Percentiles rank a stretch among this genome's conserved stretches.
phyloP scores from a whole-genome alignment of 1,140 invertebrate genomes.

The Drosophila athabasca region DNA sequence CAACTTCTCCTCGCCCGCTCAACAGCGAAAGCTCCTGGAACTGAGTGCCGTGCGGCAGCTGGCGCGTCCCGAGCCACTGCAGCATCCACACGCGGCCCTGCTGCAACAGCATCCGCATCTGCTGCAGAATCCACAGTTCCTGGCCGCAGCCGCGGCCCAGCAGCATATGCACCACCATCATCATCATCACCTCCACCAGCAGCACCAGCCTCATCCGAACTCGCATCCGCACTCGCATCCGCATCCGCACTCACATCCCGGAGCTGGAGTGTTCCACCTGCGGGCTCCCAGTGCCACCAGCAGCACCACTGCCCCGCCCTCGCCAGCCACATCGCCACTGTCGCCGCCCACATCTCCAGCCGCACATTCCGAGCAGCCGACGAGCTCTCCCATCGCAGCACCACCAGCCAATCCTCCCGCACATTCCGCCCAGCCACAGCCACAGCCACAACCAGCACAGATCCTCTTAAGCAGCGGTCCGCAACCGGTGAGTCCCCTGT shows the following conservation, averaged over 20 bases:
- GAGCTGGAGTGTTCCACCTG: conserved; percentile 60
- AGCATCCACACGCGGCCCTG: conserved; percentile 77
- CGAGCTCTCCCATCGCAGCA: conserved; percentile 43
- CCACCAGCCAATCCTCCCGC: conserved; percentile 30
- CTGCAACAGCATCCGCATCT: conserved; percentile 79
- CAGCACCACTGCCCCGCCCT: conserved; percentile 56
- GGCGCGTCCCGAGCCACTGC: conserved; percentile 73
- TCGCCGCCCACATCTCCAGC: conserved; percentile 75
- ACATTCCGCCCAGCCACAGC: conserved; percentile 54
- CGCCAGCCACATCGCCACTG: conserved; percentile 75
- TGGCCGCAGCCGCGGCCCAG: conserved; percentile 70
- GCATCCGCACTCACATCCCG: conserved; percentile 26
- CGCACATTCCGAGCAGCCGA: conserved; percentile 56
- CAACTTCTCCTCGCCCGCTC: conserved; percentile 53
- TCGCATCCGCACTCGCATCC: conserved; percentile 43
- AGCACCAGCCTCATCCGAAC: conserved; percentile 34
- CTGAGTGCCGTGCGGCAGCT: conserved; percentile 63
- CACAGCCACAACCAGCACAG: conserved; percentile 16
- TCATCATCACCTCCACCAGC: conserved; percentile 49
- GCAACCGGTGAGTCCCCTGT: conserved; percentile 26
- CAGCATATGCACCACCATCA: conserved; percentile 73
- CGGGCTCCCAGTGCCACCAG: conserved; percentile 48
- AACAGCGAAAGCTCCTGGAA: conserved; percentile 69
- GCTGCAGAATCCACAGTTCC: conserved; percentile 78
- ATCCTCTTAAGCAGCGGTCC: conserved; percentile 3